These are phyloP conservation scores for Colaptes auratus DNA, from an alignment of 2,113 vertebrate genomes.

Conservation along the genomic window DNA sequence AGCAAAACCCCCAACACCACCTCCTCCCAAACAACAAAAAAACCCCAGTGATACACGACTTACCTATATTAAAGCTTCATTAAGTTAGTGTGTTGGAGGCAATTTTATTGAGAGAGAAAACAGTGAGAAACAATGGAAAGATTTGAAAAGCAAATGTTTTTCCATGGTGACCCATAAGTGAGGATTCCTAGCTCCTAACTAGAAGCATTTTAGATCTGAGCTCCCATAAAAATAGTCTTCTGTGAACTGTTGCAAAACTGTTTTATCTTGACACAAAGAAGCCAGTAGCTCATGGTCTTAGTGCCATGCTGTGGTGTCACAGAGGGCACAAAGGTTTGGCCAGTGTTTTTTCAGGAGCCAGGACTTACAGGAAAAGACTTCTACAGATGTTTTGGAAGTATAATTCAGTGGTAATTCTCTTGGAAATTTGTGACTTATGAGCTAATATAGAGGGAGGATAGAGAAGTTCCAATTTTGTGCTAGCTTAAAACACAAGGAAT, in stretches of 20 bases:
- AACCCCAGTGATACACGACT: not conserved
- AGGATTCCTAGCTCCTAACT: not conserved
- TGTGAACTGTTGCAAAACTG: not conserved
- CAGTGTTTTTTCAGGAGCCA: not conserved
- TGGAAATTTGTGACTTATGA: not conserved
- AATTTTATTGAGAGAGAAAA: not conserved
- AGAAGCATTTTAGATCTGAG: not conserved
- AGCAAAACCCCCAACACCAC: not conserved
- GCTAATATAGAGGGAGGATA: not conserved
- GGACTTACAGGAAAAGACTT: not conserved
- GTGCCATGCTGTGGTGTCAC: not conserved
- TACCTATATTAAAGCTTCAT: not conserved
- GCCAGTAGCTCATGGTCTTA: not conserved
- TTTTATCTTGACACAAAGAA: not conserved
- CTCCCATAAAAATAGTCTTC: not conserved
- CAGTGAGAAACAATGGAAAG: not conserved
- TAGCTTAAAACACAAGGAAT: not conserved
- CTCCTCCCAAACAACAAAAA: not conserved
- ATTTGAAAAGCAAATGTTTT: not conserved
- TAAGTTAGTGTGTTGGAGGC: not conserved
- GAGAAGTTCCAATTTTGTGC: not conserved
- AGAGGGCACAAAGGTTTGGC: not conserved
- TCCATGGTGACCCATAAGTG: not conserved
- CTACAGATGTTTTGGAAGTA: not conserved
- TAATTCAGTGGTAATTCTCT: not conserved